Percentiles rank a stretch among this genome's conserved stretches.
phyloP scores from a whole-genome alignment of 2,113 vertebrate genomes.

The Balaenoptera acutorostrata region DNA sequence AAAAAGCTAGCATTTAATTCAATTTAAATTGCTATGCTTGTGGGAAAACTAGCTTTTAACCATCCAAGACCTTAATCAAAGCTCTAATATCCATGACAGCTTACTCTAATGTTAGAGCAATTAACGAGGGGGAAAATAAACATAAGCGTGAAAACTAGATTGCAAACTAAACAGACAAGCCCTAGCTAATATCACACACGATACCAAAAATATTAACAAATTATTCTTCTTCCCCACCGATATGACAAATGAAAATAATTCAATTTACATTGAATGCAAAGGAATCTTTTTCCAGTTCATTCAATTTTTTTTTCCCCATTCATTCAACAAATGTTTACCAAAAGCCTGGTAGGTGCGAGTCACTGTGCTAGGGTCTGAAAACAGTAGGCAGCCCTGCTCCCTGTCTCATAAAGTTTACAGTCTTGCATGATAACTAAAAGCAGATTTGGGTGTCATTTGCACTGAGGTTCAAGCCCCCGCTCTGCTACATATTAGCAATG shows the following conservation, averaged over 20 bases:
- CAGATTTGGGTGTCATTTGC: background rate
- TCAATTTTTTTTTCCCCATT: background rate
- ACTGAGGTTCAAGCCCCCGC: background rate
- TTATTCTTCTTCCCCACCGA: background rate
- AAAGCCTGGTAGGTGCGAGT: background rate
- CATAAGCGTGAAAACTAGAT: background rate
- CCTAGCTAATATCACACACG: background rate
- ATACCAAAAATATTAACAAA: background rate
- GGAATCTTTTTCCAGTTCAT: background rate
- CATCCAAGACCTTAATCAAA: conserved; percentile 38
- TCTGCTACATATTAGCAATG: background rate
- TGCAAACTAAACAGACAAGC: background rate
- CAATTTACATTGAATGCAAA: background rate
- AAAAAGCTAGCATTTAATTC: conserved; percentile 32
- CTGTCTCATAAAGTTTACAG: background rate
- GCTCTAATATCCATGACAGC: conserved; percentile 3
- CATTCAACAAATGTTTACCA: background rate
- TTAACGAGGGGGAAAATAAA: conserved; percentile 8
- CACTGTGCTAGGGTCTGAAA: background rate
- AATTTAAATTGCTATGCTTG: conserved; percentile 35
- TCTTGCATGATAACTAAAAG: background rate
- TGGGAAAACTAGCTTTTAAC: conserved; percentile 39
- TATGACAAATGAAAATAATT: background rate
- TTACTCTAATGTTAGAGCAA: background rate
- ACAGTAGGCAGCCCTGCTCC: background rate